Percentiles rank a stretch among this genome's conserved stretches.
phyloP scores from a whole-genome alignment of 2,113 vertebrate species.

The Pachypanchax playfairii region DNA sequence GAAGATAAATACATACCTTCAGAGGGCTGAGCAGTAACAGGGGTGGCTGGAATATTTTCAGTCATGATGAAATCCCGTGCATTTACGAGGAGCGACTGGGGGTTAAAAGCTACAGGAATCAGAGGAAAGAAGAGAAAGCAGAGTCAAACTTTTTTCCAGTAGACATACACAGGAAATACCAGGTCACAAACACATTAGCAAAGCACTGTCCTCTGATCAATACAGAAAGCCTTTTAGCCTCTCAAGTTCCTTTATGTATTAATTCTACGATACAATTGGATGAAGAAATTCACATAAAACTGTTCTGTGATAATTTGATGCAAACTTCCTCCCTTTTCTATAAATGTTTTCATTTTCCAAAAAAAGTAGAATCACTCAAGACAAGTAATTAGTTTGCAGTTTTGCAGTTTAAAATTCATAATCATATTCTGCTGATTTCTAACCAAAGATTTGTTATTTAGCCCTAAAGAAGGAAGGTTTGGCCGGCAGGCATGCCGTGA shows the following conservation, averaged over 20 bases:
- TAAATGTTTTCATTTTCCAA: neutral
- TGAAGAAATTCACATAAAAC: neutral
- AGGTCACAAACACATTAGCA: slow-evolving; percentile 30
- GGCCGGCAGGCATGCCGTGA: no score
- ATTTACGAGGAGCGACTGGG: neutral
- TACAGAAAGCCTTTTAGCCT: slow-evolving; percentile 23
- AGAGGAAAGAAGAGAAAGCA: slow-evolving; percentile 21
- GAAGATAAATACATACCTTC: slow-evolving; percentile 61
- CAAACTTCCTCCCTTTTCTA: neutral
- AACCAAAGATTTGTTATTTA: no score
- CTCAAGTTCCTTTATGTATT: neutral
- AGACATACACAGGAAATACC: slow-evolving; percentile 30
- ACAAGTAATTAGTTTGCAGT: no score
- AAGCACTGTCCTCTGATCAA: slow-evolving; percentile 27
- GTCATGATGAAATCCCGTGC: slow-evolving; percentile 55
- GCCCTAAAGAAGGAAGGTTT: no score
- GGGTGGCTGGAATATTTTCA: slow-evolving; percentile 20
- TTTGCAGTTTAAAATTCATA: no score
- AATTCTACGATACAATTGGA: slow-evolving; percentile 2
- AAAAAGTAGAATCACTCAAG: no score
- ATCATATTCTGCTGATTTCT: no score
- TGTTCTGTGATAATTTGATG: slow-evolving; percentile 1
- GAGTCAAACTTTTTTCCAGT: slow-evolving; percentile 2
- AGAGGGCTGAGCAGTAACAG: slow-evolving; percentile 25
- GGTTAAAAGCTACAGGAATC: slow-evolving; percentile 32